Evolutionary conservation across 2,797 vertebrate species (phyloP).

Genomic region (Halcyon badia): DNA sequence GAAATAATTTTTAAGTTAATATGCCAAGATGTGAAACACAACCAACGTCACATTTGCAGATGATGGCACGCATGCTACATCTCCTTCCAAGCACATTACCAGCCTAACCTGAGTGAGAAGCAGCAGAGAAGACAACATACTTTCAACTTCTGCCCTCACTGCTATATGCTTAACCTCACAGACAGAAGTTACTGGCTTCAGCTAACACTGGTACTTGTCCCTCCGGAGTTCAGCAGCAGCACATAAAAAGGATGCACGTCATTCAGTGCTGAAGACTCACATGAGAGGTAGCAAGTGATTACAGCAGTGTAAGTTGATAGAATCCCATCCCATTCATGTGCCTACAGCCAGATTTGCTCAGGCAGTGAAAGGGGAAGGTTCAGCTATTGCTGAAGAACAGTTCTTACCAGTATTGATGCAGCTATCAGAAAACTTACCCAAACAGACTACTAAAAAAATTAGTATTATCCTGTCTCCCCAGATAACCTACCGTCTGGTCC

Average conservation of each 20-base stretch:
- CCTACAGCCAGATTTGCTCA: not conserved
- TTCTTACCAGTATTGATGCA: not conserved
- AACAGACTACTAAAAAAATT: not conserved
- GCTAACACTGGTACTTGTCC: not conserved
- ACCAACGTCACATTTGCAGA: not conserved
- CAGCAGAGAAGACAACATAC: not conserved
- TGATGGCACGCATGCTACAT: not conserved
- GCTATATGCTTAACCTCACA: not conserved
- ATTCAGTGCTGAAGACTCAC: not conserved
- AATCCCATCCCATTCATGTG: not conserved
- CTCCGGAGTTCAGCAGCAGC: not conserved
- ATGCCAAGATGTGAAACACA: not conserved
- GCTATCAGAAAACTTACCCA: not conserved
- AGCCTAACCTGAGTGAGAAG: not conserved
- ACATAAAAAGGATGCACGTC: not conserved
- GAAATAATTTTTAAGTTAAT: not conserved
- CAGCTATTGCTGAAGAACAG: not conserved
- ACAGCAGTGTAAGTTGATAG: rapidly evolving
- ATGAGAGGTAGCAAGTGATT: not conserved
- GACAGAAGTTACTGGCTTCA: not conserved
- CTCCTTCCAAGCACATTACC: not conserved
- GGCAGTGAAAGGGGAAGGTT: not conserved
- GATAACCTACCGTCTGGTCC: not conserved
- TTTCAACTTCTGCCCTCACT: not conserved
- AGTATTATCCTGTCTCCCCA: not conserved